Base-by-base conservation (phyloP, 2,888 invertebrate genomes). In the Calameuta pallipes region DNA sequence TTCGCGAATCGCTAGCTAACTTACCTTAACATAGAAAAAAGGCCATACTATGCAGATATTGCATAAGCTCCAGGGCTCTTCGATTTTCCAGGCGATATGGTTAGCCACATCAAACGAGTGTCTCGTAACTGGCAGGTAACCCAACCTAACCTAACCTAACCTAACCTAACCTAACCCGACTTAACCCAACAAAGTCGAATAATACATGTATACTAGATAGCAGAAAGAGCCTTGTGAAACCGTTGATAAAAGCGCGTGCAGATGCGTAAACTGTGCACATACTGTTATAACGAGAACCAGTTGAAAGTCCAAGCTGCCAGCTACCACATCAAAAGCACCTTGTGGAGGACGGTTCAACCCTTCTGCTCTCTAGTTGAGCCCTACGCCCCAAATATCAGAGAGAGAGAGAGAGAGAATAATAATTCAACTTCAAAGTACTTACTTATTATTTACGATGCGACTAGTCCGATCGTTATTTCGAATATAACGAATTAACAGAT, bases 61-160 rank as follows among this genome's bases (percentile, higher is more conserved):
- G 9, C 41, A 23, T 56, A 56, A 56, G 23, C 9, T 56, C 41
- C 23, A 6, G 23, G 41, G 15, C 41, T 74, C 82, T 79, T 83
- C 81, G 85, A 87, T 86, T 85, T 83, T 82, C 82, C 73, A 81
- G 83, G 80, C 83, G 85, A 84, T 83, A 82, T 82, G 84, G 84
- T 83, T 80, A 84, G 81, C 85, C 87, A 83, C 87, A 83, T 87
- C 84, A 86, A 87, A 85, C 85, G 85, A 80, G 79, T 81, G 81
- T 79, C 83, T 78, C 82, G 83, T 81, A 56, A 23, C 41, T 56
- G 41, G 6, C 23, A 56, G 41, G 41, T 56, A 56, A 56, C 41
- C 41, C 15, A 41, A 41, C 41, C 41, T 41, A 23, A 41, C 41
- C 41, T 41, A 41, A 41, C 41, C 15, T 41, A 15, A 41, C 15